These are phyloP conservation scores for Schlechtendalia chinensis DNA, from an alignment of 1,140 invertebrate species.

Conservation along the genomic window DNA sequence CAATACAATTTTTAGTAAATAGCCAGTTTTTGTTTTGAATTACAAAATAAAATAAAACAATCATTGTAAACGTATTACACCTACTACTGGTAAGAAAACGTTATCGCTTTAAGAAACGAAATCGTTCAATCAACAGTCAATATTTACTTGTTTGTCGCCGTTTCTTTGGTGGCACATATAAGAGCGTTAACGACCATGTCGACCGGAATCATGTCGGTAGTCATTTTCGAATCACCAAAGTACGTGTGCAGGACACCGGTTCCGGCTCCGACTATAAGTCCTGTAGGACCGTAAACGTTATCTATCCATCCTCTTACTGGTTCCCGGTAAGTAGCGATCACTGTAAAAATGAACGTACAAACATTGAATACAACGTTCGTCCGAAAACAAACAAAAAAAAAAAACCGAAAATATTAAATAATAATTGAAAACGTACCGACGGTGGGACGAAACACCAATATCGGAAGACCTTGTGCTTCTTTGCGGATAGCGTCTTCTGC, in stretches of 20 bases:
- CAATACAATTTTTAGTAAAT: too few species aligned
- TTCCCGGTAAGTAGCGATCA: slow-evolving; percentile 80
- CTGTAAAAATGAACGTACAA: slow-evolving; percentile 57
- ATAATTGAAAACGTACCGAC: slow-evolving; percentile 57
- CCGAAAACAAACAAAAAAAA: too few species aligned
- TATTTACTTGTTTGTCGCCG: slow-evolving; percentile 49
- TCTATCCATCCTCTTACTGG: slow-evolving; percentile 78
- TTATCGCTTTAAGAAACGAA: too few species aligned
- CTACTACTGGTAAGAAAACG: too few species aligned
- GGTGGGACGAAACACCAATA: slow-evolving; percentile 60
- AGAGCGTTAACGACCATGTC: slow-evolving; percentile 83
- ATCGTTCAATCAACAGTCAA: too few species aligned
- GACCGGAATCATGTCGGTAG: slow-evolving; percentile 82
- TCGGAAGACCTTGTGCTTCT: slow-evolving; percentile 62
- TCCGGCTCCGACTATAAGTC: slow-evolving; percentile 62
- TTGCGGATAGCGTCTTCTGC: slow-evolving; percentile 63
- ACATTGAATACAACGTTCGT: neutral
- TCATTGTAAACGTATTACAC: too few species aligned
- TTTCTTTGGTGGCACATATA: slow-evolving; percentile 66
- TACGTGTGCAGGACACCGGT: slow-evolving; percentile 69
- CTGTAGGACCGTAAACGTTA: slow-evolving; percentile 79
- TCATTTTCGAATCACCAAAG: slow-evolving; percentile 55
- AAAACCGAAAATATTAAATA: too few species aligned
- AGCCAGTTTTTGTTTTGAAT: too few species aligned
- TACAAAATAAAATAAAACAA: too few species aligned